Conservation (phyloP, 1,140 invertebrate species). For the Panulirus ornatus region DNA sequence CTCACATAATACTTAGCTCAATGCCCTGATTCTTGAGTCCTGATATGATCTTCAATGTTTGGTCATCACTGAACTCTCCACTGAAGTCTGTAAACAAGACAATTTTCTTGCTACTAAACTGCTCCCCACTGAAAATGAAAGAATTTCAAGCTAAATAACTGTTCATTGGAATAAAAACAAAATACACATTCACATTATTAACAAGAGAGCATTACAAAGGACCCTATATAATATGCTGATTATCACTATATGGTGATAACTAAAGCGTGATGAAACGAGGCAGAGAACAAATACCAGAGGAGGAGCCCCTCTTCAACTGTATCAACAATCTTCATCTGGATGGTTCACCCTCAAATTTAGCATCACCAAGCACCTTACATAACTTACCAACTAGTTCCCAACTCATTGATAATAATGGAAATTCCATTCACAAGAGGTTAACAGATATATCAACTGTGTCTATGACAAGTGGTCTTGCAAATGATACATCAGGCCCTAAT, state of each 20-base stretch:
- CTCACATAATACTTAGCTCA: conserved; percentile 79
- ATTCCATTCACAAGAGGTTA: not conserved
- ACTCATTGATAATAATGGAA: not conserved
- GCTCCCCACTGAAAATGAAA: conserved; percentile 77
- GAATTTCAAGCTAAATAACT: no score
- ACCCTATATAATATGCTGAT: no score
- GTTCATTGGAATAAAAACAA: no score
- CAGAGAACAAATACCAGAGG: conserved; percentile 58
- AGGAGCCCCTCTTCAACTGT: conserved; percentile 68
- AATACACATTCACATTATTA: no score
- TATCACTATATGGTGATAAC: not conserved
- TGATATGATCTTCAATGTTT: conserved; percentile 77
- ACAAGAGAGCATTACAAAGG: no score
- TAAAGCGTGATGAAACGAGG: conserved; percentile 50
- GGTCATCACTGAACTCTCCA: conserved; percentile 78
- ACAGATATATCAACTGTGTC: not conserved
- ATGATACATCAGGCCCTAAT: not conserved
- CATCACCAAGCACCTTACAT: not conserved
- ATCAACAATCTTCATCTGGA: conserved; percentile 72
- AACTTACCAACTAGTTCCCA: not conserved
- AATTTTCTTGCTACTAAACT: conserved; percentile 77
- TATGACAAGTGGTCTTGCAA: conserved; percentile 11
- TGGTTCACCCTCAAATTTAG: not conserved
- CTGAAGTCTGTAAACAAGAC: conserved; percentile 79
- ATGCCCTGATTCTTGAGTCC: conserved; percentile 78